A percentile compares a stretch with the other conserved stretches of the same genome.
Evolutionary conservation across 2,888 invertebrate genomes (phyloP).

Genomic region (Spisula subtruncata): DNA sequence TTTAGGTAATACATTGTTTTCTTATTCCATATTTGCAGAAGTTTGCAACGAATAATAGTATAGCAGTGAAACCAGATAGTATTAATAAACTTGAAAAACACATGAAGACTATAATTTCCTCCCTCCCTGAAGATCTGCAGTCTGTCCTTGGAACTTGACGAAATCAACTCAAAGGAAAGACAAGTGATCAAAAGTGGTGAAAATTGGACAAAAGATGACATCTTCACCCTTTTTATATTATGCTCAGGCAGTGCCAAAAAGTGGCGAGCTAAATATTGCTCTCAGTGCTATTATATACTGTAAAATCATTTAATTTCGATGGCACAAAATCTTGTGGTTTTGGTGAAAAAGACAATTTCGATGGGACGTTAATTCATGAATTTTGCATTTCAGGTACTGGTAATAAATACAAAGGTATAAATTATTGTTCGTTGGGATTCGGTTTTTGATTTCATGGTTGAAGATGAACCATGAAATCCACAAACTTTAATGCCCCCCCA

Average conservation of each 20-base stretch:
- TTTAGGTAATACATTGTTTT: too few species aligned
- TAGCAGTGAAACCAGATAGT: conserved; percentile 90
- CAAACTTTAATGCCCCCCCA: too few species aligned
- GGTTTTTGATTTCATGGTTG: too few species aligned
- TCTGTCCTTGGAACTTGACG: conserved; percentile 90
- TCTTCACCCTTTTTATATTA: background rate
- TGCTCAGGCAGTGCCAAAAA: conserved; percentile 15
- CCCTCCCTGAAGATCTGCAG: conserved; percentile 95
- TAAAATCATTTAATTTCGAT: too few species aligned
- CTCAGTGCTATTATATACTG: background rate
- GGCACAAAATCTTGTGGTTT: too few species aligned
- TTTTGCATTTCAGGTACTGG: too few species aligned
- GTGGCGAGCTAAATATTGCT: conserved; percentile 7
- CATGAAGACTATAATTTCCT: conserved; percentile 93
- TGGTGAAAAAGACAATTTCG: too few species aligned
- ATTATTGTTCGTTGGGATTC: too few species aligned
- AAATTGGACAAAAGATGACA: background rate
- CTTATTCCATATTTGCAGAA: conserved; percentile 73
- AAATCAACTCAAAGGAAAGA: conserved; percentile 37
- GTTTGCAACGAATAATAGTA: conserved; percentile 88
- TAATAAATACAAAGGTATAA: too few species aligned
- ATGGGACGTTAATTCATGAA: too few species aligned
- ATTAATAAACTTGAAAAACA: conserved; percentile 90
- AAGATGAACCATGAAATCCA: too few species aligned
- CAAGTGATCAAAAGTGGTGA: conserved; percentile 26